Conservation (phyloP, 2,888 invertebrate species). For the Malachius bipustulatus region DNA sequence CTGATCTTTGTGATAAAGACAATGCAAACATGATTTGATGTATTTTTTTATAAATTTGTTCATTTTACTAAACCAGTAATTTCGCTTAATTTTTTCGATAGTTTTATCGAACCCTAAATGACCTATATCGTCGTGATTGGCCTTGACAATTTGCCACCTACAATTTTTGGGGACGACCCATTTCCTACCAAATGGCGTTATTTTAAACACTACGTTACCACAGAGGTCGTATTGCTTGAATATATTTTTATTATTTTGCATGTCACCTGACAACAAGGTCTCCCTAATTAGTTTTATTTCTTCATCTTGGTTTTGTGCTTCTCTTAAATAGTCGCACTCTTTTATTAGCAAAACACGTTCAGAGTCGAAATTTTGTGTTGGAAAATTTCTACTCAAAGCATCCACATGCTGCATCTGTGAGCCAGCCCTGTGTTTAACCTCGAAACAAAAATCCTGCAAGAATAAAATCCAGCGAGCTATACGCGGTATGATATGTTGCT, state of each 20-base stretch:
- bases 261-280: constrained; percentile 14
- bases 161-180: constrained; percentile 19
- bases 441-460: constrained; percentile 16
- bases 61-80: constrained; percentile 11
- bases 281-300: constrained; percentile 14
- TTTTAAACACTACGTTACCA: constrained; percentile 15
- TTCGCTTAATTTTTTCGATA: constrained; percentile 6
- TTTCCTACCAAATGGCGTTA: constrained; percentile 10
- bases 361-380: not conserved
- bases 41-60: constrained; percentile 11
- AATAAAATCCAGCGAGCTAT: constrained; percentile 16
- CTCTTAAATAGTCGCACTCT: constrained; percentile 15
- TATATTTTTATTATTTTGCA: constrained; percentile 10
- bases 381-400: constrained; percentile 22
- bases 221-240: constrained; percentile 17
- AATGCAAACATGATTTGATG: constrained; percentile 12
- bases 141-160: constrained; percentile 10
- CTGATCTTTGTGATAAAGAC: constrained; percentile 15
- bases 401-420: constrained; percentile 27
- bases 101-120: constrained; percentile 12
- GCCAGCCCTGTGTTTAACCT: constrained; percentile 15
- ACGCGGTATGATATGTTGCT: constrained; percentile 15
- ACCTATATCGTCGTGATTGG: constrained; percentile 11
- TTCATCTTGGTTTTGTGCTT: constrained; percentile 15
- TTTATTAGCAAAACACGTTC: constrained; percentile 9